Base-by-base conservation (phyloP, 2,888 invertebrate genomes). In the Colostygia pectinataria region DNA sequence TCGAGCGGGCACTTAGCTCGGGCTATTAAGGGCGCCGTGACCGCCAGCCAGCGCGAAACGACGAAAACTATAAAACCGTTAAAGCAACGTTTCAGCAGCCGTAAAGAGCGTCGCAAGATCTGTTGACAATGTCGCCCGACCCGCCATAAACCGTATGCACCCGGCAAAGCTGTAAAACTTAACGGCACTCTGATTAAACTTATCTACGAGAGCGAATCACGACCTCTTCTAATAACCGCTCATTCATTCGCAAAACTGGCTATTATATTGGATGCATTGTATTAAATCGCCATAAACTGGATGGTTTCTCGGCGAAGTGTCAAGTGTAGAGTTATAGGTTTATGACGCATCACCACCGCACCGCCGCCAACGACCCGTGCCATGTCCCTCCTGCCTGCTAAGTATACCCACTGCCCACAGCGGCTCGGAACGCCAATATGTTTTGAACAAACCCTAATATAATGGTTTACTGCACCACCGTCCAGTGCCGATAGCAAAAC, bases 61-160 rank as follows among this genome's bases (percentile, higher is more conserved):
- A 80, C 87, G 78, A 83, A 87, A 88, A 89, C 89, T 89, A 90
- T 90, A 90, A 90, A 90, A 90, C 86, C 79, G 87, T 88, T 89
- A 89, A 89, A 89, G 87, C 83, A 88, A 84, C 88, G 84, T 89
- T 89, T 87, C 88, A 87, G 83, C 83, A 85, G 87, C 86, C 76
- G 87, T 90, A 89, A 90, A 89, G 89, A 87, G 83, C 81, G 83
- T 83, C 83, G 83, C 86, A 79, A 85, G 89, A 88, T 89, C 88
- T 89, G 88, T 90, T 88, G 90, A 90, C 90, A 90, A 89, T 89
- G 90, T 90, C 87, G 83, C 80, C 80, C 77, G 76, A 38, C 37
- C 80, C 83, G 77, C 87, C 72, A 85, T 90, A 90, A 89, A 89
- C 78, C 87, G 87, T 88, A 89, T 89, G 90, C 89, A 89, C 77